Conservation (phyloP, 1,140 invertebrate species). For the Pteromalus puparum region DNA sequence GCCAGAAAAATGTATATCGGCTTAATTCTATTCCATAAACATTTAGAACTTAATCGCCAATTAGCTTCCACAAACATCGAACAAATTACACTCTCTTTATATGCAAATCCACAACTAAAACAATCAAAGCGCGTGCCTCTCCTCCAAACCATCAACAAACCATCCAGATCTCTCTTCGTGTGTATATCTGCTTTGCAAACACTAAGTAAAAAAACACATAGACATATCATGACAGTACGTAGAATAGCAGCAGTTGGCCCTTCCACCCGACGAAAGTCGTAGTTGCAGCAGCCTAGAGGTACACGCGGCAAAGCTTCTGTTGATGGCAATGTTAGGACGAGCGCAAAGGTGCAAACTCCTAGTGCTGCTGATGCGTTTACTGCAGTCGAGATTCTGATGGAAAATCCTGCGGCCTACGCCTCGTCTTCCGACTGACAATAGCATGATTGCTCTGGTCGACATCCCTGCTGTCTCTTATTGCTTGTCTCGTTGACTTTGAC, state of each 20-base stretch:
- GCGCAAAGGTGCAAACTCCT: neutral
- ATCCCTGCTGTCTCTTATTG: neutral
- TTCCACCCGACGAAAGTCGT: neutral
- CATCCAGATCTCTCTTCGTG: neutral
- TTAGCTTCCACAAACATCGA: neutral
- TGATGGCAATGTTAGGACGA: neutral
- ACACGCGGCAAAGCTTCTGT: neutral
- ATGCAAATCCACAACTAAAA: neutral
- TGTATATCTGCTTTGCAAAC: neutral
- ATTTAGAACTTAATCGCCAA: neutral
- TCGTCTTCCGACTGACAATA: neutral
- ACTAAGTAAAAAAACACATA: constrained; percentile 3
- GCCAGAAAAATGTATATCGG: neutral
- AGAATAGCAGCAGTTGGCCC: constrained; percentile 7
- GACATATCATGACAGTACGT: constrained; percentile 29
- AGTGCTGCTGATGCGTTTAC: neutral
- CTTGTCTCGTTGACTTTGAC: neutral
- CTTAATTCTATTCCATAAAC: neutral
- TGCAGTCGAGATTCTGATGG: neutral
- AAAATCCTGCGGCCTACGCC: neutral
- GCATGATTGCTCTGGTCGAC: neutral
- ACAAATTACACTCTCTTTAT: too few relatives aligned
- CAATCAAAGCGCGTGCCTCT: neutral
- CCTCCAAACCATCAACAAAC: neutral
- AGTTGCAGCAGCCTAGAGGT: neutral